Base-by-base conservation (phyloP, 2,888 invertebrate genomes). In the Agrochola circellaris region DNA sequence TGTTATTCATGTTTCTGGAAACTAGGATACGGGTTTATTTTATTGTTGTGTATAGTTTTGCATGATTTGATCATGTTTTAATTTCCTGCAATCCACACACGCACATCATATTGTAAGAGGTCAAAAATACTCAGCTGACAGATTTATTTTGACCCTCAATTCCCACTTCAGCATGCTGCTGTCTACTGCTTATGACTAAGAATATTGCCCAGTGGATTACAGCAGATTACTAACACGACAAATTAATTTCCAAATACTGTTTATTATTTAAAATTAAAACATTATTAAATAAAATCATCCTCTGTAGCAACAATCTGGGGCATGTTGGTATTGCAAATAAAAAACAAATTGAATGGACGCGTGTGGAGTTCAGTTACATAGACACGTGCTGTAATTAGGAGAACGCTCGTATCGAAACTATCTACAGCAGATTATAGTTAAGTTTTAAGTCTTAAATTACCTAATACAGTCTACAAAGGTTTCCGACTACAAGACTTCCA, bases 1-100 rank as follows among this genome's bases (percentile, higher is more conserved):
- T 56, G 60, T 76, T 83, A 73, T 84, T 83, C 66, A 70, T 79
- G 54, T 67, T 78, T 77, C 64, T 61, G 48, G 68, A 66, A 78
- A 71, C 66, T 67, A 30, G 34, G 26, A 67, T 56, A 62, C 20
- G 38, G 60, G 6, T 30, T 80, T 58, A 58, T 64, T 65, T 58
- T 60, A 65, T 77, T 77, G 34, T 54, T 65, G n/a, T 51, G 8
- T 51, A 51, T 51, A 23, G 51, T 58, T 65, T 51, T 64, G 42
- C 20, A 30, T 65, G n/a, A 38, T 56, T 68, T 34, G 17, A 11
- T 68, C 34, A 68, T n/a, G n/a, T 20, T 66, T 17, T 34, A 34
- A 51, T 67, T 51, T 15, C 51, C 51, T 23, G 51, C 23, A 23
- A 3, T 23, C 51, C 51, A 20, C 51, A 20, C 51, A 51, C 23